Evolutionary conservation across 2,113 vertebrate species (phyloP).

Genomic region (Myiozetetes cayanensis): DNA sequence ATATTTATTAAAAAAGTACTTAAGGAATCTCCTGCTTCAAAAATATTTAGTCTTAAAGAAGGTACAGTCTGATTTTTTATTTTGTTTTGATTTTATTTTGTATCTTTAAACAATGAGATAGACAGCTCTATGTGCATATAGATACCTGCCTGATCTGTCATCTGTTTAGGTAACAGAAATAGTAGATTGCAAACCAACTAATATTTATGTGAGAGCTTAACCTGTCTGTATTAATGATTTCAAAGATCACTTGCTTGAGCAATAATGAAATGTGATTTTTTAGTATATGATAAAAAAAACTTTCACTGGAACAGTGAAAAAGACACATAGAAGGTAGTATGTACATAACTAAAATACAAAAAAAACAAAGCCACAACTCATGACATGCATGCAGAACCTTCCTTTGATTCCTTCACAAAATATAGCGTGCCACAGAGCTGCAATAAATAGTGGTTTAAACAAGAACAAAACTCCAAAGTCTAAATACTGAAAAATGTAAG

Average conservation of each 20-base stretch:
- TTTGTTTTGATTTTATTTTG: background rate
- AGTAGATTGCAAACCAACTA: background rate
- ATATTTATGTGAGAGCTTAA: background rate
- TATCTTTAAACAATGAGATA: background rate
- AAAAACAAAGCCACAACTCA: background rate
- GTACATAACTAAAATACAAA: background rate
- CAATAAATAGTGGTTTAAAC: background rate
- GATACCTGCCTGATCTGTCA: background rate
- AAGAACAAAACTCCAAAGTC: background rate
- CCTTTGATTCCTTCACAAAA: background rate
- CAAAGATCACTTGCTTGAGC: background rate
- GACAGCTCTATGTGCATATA: background rate
- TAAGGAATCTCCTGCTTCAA: slow-evolving; percentile 88
- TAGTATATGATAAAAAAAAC: background rate
- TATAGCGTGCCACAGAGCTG: background rate
- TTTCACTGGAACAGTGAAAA: background rate
- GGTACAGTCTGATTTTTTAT: slow-evolving; percentile 70
- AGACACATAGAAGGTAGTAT: background rate
- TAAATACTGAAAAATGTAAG: background rate
- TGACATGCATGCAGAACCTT: background rate
- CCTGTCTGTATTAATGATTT: background rate
- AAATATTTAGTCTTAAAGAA: slow-evolving; percentile 85
- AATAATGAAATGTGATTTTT: background rate
- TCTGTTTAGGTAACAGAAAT: background rate
- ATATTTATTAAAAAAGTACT: slow-evolving; percentile 90